A percentile compares a stretch with the other conserved stretches of the same genome.
Conservation (phyloP, 2,888 invertebrate genomes). For the Drosophila dives region DNA sequence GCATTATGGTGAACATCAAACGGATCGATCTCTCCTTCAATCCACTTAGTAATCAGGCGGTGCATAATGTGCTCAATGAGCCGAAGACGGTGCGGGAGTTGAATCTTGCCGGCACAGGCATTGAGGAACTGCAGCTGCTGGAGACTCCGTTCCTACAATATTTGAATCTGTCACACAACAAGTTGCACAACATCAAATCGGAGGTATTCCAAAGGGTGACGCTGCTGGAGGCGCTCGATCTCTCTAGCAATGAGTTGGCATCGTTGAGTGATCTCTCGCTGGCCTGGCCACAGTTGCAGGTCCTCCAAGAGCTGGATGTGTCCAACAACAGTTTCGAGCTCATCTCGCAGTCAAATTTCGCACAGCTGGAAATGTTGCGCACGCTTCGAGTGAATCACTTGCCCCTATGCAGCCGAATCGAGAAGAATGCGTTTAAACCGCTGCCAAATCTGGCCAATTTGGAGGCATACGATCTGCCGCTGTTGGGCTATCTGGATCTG, state of each 20-base stretch:
- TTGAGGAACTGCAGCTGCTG: slow-evolving; percentile 88
- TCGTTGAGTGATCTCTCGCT: slow-evolving; percentile 88
- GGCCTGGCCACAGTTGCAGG: slow-evolving; percentile 89
- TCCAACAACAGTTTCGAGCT: slow-evolving; percentile 93
- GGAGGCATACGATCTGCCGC: slow-evolving; percentile 91
- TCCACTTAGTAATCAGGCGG: slow-evolving; percentile 90
- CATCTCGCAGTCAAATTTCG: slow-evolving; percentile 91
- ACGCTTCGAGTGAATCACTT: slow-evolving; percentile 89
- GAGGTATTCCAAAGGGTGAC: slow-evolving; percentile 92
- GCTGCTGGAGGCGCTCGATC: slow-evolving; percentile 90
- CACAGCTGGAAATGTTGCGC: slow-evolving; percentile 88
- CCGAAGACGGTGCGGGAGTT: slow-evolving; percentile 94
- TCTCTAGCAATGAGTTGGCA: slow-evolving; percentile 89
- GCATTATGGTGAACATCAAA: slow-evolving; percentile 94
- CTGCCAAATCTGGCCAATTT: slow-evolving; percentile 90
- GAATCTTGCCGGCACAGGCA: slow-evolving; percentile 92
- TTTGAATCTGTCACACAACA: slow-evolving; percentile 92
- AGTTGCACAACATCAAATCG: slow-evolving; percentile 88
- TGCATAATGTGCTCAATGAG: slow-evolving; percentile 92
- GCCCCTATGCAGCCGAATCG: slow-evolving; percentile 90
- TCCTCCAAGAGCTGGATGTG: slow-evolving; percentile 90
- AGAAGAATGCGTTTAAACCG: slow-evolving; percentile 91
- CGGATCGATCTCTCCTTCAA: slow-evolving; percentile 94
- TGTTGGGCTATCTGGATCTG: slow-evolving; percentile 93
- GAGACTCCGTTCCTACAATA: slow-evolving; percentile 94